Evolutionary conservation across 2,797 vertebrate species (phyloP), one percentile per base, ranked within the genome.

Genomic region (Sebastolobus altivelis): DNA sequence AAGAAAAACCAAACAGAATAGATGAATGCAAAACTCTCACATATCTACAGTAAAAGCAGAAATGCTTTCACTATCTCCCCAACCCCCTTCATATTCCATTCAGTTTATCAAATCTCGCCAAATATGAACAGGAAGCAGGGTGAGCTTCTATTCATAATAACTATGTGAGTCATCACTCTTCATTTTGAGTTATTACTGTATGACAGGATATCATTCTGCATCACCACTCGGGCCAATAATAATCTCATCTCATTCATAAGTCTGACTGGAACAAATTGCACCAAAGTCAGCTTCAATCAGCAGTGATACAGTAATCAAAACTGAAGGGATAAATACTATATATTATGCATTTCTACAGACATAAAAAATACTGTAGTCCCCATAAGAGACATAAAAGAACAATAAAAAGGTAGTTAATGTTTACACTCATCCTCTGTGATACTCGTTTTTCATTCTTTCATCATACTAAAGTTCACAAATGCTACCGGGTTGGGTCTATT

Each of bases 171-270:
- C 87, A 93, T 90, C 89, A 80, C 77, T 84, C 87, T 89, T 92
- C 83, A 92, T 92, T 92, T 86, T 85, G 79, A 88, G 65, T 86
- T 88, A 90, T 88, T 89, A 89, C 72, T 37, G 81, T 86, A 59
- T 89, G 88, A 88, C 87, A 91, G 84, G 85, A 90, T 88, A 87
- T 90, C 83, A 90, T 92, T 90, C 75, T 82, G 77, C 84, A 91
- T 90, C 82, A 84, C 68, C 77, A 89, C 84, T 90, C 58, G 77
- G 83, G 80, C 86, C 91, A 88, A 82, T 92, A 91, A 92, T 90
- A 92, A 92, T 90, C 80, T 88, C 59, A 84, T 84, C 65, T 89
- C 74, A 88, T 88, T 91, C 79, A 87, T 69, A 87, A 87, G 59
- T 84, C 74, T 79, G 82, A 88, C 86, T 83, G 81, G 80, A 91